Base-by-base conservation (phyloP, 2,113 vertebrate genomes). In the Anarhynchus alexandrinus region DNA sequence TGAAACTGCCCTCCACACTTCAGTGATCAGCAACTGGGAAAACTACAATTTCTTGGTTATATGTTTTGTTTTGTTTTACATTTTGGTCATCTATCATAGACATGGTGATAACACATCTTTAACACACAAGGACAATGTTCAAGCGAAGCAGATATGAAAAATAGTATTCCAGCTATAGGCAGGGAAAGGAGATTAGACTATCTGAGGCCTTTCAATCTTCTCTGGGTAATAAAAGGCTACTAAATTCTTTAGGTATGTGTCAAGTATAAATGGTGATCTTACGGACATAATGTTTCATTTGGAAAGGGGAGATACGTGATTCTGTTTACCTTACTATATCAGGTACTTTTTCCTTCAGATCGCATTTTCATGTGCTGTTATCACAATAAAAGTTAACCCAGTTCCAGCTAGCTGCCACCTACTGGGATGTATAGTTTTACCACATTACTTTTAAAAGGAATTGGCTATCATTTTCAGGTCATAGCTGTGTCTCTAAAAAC, bases 381-480 rank as follows among this genome's bases (percentile, higher is more conserved):
- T 94, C 92, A 74, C 74, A 97, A 86, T 91, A 97, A 97, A 97
- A 97, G 97, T 98, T 97, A 98, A 97, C 97, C 96, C 97, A 96
- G 74, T 82, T 98, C 83, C 85, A 96, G 91, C 86, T 97, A 97
- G 93, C 97, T 98, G 97, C 97, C 97, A 98, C 97, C 97, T 98
- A 97, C 97, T 97, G 97, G 97, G 97, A 89, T 92, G 82, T 94
- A 93, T 86, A 94, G 95, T 95, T 97, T 97, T 94, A 96, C 90
- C 78, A 95, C 65, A 71, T 89, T 70, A 90, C 70, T 85, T 81
- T 92, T 86, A 91, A 94, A 96, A 87, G 34, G 80, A 94, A 96
- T 89, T 73, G 19, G 43, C 45, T 96, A 90, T 96, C 58, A 87
- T 97, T 97, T 96, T 88, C 79, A 92, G 91, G 71, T 72, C 81